Evolutionary conservation across 2,888 invertebrate genomes (phyloP).

Genomic region (Drosophila picticornis): DNA sequence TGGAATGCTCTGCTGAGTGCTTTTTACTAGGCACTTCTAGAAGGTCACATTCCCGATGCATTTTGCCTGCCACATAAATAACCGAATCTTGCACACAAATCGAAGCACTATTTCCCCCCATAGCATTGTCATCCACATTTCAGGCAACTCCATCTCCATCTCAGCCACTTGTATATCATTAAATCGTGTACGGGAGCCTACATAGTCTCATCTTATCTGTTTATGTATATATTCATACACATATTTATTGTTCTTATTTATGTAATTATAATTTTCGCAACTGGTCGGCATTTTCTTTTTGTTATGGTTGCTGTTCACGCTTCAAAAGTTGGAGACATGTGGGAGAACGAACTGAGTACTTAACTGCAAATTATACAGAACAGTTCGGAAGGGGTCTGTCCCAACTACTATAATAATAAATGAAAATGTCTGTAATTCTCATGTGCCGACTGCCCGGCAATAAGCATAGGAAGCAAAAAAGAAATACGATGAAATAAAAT

Average conservation of each 20-base stretch:
- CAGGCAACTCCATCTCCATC: background rate
- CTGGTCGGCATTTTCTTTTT: slow-evolving; percentile 52
- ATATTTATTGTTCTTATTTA: slow-evolving; percentile 36
- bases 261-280: slow-evolving; percentile 49
- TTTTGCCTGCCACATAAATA: background rate
- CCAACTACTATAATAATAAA: slow-evolving; percentile 69
- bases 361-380: slow-evolving; percentile 68
- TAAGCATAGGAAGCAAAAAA: slow-evolving; percentile 10
- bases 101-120: background rate
- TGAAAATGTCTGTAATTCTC: slow-evolving; percentile 78
- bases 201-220: slow-evolving; percentile 55
- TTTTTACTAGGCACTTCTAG: background rate
- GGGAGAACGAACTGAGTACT: slow-evolving; percentile 58
- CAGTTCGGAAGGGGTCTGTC: slow-evolving; percentile 31
- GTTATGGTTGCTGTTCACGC: slow-evolving; percentile 39
- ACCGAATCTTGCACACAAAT: background rate
- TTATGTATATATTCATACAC: slow-evolving; percentile 21
- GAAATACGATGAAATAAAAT: slow-evolving; percentile 12
- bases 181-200: slow-evolving; percentile 29
- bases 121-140: background rate
- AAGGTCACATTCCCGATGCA: background rate
- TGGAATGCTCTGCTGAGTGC: slow-evolving; percentile 29
- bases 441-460: slow-evolving; percentile 53
- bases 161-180: background rate
- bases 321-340: slow-evolving; percentile 57